Base-by-base conservation (phyloP, 2,888 invertebrate species). In the Oxycera nigricornis region DNA sequence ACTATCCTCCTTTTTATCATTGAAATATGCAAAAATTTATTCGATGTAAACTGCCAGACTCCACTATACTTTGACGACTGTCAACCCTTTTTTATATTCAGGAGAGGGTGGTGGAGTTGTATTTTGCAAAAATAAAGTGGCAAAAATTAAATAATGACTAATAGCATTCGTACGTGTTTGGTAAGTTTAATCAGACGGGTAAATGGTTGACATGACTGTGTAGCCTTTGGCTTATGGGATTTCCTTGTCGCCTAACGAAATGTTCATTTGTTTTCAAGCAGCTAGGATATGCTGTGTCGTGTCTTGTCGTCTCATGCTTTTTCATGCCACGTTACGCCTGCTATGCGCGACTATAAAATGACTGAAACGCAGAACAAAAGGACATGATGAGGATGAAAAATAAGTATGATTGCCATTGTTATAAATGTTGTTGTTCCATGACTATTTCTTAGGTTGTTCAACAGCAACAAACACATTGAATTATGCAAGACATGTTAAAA, bases 401-500 rank as follows among this genome's bases (percentile, higher is more conserved):
- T 62, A 39, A 39, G 20, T 22, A 65, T 65, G 65, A 39, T 65
- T 65, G 30, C 41, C 4, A 65, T 65, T 41, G 39, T 39, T 65
- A 65, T 41, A 41, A 65, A 39, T 41, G 41, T 11, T 59, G 17
- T 28, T 22, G 14, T 46, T 22, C 22, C 24, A 55, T 55, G 55
- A 24, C 20, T 55, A 55, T 14, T 3, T 46, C 46, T n/a, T n/a
- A n/a, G n/a, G 46, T 11, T 46, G 46, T 46, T 46, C 11, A 17
- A 46, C 17, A 17, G 4, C 17, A 17, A 76, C 75, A 77, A 76
- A 75, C 76, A 76, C 77, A 76, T 77, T 78, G 77, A 78, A 78
- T 78, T 78, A 78, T 78, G 78, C 78, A 77, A 77, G 76, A 77
- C 77, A 75, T 78, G 77, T 76, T 77, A 74, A 77, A 77, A 76